Base-by-base conservation (phyloP, 1,140 invertebrate genomes). In the Chionoecetes opilio region DNA sequence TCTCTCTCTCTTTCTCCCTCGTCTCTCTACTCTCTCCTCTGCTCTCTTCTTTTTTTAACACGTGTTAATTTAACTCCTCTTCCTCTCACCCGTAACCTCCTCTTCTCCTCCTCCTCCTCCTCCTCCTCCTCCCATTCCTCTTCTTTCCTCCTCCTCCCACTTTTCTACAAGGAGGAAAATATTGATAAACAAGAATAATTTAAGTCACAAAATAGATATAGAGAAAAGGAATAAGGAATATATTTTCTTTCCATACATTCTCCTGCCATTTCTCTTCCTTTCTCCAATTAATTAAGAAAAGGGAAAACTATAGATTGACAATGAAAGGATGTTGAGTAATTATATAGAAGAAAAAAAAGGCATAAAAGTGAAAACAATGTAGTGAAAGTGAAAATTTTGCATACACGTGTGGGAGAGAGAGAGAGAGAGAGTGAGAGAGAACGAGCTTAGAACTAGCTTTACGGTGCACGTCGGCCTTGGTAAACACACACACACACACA, bases 371-470 rank as follows among this genome's bases (percentile, higher is more conserved):
- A n/a, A 75, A 8, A 75, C 63, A 75, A 75, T 75, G 63, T n/a
- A 21, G n/a, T 14, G n/a, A 46, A 46, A 46, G 5, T 46, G 5
- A 14, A 46, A 14, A 46, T 14, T 8, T 8, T 46, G 41, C n/a
- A n/a, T 8, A 46, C 5, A 5, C 5, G 41, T 8, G 63, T n/a
- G n/a, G n/a, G 63, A n/a, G 63, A 75, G 21, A n/a, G 63, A 75
- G 63, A 75, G 63, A 75, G 63, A 75, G 63, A 75, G 53, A 63
- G 53, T 14, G 53, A 63, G 53, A 63, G 53, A 63, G 53, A 63
- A 21, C 8, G 53, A 63, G 63, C 26, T 0, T 53, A 53, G 46
- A 53, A 75, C 63, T n/a, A 75, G n/a, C 63, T 75, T 75, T 75
- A 75, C 63, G 63, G n/a, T 17, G 6, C 26, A 17, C 63, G 63